Evolutionary conservation across 2,888 invertebrate genomes (phyloP), one percentile per base, ranked within the genome.

Genomic region (Strigamia maritima): DNA sequence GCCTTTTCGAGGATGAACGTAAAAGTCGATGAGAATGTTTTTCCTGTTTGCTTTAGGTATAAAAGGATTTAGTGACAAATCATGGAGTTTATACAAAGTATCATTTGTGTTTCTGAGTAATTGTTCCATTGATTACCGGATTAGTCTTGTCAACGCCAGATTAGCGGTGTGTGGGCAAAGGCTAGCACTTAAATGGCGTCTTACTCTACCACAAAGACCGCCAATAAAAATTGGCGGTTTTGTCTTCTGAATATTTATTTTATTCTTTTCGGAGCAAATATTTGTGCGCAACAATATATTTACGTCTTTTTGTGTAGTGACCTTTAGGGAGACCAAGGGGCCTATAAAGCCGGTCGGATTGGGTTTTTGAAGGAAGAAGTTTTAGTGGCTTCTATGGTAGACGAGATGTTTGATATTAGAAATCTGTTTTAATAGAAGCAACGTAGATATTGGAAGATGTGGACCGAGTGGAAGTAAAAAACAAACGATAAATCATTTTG

Each of bases 61-160:
- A 70, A 70, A 70, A 70, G 70, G 70, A 28, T 70, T 70, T 70
- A 70, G 70, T 2, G 70, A 28, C 70, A 70, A 70, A 70, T 70
- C 70, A 70, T 70, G 70, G 70, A 70, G 70, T 70, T 70, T 28
- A 70, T 70, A 70, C 70, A 70, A 70, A 70, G 70, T 70, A 70
- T 70, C 70, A 70, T 70, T 70, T 26, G 26, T 28, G 70, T 70
- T 70, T 1, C 70, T 70, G 70, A 70, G 70, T 70, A 70, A 70
- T 70, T 70, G 70, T 70, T 70, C 16, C 70, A 70, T 70, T 70
- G 70, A 70, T 70, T 70, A 70, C 70, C 26, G 70, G 70, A 70
- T 70, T 70, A 70, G 70, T 26, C 26, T 70, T 70, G 70, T 70
- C 70, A 70, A 28, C 70, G 28, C 24, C 24, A 28, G 70, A 70